Percentiles rank a stretch among this genome's conserved stretches.
phyloP scores from a whole-genome alignment of 2,113 vertebrate genomes.

The Chionis minor region DNA sequence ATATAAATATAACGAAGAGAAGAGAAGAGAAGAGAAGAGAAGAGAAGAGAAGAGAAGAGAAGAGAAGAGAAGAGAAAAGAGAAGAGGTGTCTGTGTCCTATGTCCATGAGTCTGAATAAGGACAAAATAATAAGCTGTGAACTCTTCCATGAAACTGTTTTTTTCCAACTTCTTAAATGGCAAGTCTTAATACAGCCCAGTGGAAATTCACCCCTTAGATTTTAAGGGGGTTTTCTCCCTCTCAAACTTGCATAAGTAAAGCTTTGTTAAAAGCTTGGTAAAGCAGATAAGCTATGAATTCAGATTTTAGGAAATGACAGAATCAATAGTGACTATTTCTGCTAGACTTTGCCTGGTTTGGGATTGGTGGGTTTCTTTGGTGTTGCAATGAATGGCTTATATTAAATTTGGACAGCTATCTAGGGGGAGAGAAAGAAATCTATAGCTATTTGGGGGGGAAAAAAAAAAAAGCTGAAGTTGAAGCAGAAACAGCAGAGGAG shows the following conservation, averaged over 20 bases:
- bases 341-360: background rate
- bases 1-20: background rate
- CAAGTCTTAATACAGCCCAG: background rate
- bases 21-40: background rate
- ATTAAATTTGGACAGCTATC: background rate
- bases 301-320: background rate
- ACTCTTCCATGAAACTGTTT: background rate
- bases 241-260: background rate
- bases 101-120: background rate
- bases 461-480: background rate
- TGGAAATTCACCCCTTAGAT: background rate
- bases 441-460: background rate
- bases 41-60: background rate
- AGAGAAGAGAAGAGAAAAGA: background rate
- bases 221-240: background rate
- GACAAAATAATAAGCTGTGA: background rate
- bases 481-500: background rate
- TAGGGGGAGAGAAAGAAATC: background rate
- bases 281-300: background rate
- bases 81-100: background rate
- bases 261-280: background rate
- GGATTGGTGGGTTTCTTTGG: background rate
- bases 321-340: background rate
- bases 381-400: background rate
- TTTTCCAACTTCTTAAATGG: background rate